phyloP scores from a whole-genome alignment of 2,888 invertebrate species.

The Philopedon plagiatum region DNA sequence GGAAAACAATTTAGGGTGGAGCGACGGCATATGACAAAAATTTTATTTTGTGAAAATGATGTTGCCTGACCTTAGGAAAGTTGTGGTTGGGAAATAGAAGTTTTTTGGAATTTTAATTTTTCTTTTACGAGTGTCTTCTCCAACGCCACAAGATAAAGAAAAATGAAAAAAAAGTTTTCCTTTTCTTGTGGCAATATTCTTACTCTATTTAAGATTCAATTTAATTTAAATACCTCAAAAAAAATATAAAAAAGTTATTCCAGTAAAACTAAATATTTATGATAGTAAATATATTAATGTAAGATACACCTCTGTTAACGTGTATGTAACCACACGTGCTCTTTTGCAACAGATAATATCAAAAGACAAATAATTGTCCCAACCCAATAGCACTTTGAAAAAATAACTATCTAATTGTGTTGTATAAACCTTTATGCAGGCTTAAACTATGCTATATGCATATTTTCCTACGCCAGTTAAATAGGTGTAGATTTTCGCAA shows the following conservation, averaged over 20 bases:
- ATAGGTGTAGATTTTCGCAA: background rate
- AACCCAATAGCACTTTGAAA: background rate
- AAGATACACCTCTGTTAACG: background rate
- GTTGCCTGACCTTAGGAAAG: too few species aligned
- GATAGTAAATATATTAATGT: background rate
- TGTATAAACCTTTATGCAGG: background rate
- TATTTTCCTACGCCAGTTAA: too few species aligned
- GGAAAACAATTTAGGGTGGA: too few species aligned
- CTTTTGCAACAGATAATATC: slow-evolving; percentile 6
- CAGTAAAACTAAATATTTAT: background rate
- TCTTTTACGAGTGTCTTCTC: too few species aligned
- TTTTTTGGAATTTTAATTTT: too few species aligned
- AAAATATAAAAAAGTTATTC: background rate
- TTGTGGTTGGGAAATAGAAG: too few species aligned
- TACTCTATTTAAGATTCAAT: background rate
- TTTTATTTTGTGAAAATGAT: too few species aligned
- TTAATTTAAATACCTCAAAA: too few species aligned
- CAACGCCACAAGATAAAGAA: too few species aligned
- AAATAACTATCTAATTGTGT: background rate
- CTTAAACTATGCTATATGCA: background rate
- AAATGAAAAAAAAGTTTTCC: too few species aligned
- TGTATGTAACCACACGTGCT: slow-evolving; percentile 2
- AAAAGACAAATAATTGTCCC: slow-evolving; percentile 16
- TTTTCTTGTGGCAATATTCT: too few species aligned
- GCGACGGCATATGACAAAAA: too few species aligned